Evolutionary conservation across 2,113 vertebrate genomes (phyloP), one percentile per base, ranked within the genome.

Genomic region (Mesitornis unicolor): DNA sequence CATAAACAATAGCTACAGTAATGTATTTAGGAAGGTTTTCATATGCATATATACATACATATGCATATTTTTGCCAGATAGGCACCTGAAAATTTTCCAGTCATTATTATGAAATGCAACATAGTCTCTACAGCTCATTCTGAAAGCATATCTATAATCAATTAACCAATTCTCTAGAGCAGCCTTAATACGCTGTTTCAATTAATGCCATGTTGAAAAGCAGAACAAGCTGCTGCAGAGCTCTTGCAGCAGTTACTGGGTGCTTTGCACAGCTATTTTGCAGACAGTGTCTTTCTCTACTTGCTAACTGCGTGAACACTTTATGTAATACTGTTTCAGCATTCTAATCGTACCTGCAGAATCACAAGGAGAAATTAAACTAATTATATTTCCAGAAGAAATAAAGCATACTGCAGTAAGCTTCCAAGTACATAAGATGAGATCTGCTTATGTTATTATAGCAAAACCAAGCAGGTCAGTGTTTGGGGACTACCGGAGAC

Each of bases 81-180:
- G 38, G 67, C 24, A 59, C 70, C 63, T 91, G 77, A 76, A 79
- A 45, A 14, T 79, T 91, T 93, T 77, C 84, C 54, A 73, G 24
- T 59, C 74, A 36, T 87, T 82, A 71, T 56, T 93, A 73, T 31
- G 67, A 91, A 79, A 84, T n/a, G 26, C 67, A 82, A 2, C 53
- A 56, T 80, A 75, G 22, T 40, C 61, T 93, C 36, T 69, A 56
- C 79, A 85, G 16, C 74, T 96, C 22, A 29, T 86, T 64, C 33
- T 73, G 84, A 84, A 87, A 85, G 82, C 53, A 47, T 85, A 70
- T 57, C 78, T 93, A 63, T 86, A 94, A 95, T 93, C 93, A 95
- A 91, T 93, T 91, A 96, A 68, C 61, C 69, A 81, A 79, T 86
- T 85, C 87, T 76, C 35, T n/a, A 33, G 63, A 94, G 50, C 45